Percentiles rank a stretch among this genome's conserved stretches.
Evolutionary conservation across 2,888 invertebrate genomes (phyloP).

Genomic region (Ophioninae sp.): DNA sequence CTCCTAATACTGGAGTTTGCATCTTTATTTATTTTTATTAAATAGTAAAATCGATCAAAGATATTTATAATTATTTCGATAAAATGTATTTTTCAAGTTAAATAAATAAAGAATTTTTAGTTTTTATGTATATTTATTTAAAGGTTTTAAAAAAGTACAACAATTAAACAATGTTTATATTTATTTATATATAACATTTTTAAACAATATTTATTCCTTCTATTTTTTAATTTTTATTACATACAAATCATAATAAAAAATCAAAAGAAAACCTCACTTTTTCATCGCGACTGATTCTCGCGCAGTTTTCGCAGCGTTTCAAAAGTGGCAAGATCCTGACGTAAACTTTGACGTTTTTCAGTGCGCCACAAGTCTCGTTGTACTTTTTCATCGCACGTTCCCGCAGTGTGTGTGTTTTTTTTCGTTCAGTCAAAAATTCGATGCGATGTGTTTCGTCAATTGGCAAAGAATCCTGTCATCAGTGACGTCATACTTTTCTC

Average conservation of each 20-base stretch:
- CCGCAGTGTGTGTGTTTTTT: not conserved
- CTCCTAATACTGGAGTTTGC: not conserved
- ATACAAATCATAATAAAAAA: not conserved
- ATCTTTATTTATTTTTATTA: not conserved
- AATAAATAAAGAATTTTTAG: too few relatives aligned
- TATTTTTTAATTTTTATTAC: too few relatives aligned
- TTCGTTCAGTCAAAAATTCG: not conserved
- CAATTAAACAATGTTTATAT: too few relatives aligned
- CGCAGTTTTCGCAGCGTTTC: constrained; percentile 62
- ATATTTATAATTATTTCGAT: not conserved
- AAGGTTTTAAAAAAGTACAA: too few relatives aligned
- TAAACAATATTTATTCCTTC: too few relatives aligned
- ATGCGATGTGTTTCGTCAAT: not conserved
- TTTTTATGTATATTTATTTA: too few relatives aligned
- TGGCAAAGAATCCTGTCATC: constrained; percentile 12
- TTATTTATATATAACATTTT: too few relatives aligned
- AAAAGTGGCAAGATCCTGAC: constrained; percentile 67
- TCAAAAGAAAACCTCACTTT: constrained; percentile 61
- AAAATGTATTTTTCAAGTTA: not conserved
- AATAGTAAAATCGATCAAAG: not conserved
- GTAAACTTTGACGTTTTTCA: constrained; percentile 67
- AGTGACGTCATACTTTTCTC: constrained; percentile 12
- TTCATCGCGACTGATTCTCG: constrained; percentile 62
- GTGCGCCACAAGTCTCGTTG: constrained; percentile 29
- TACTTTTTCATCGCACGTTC: constrained; percentile 55